phyloP scores from a whole-genome alignment of 2,888 invertebrate species.

The Trachelus stipa region DNA sequence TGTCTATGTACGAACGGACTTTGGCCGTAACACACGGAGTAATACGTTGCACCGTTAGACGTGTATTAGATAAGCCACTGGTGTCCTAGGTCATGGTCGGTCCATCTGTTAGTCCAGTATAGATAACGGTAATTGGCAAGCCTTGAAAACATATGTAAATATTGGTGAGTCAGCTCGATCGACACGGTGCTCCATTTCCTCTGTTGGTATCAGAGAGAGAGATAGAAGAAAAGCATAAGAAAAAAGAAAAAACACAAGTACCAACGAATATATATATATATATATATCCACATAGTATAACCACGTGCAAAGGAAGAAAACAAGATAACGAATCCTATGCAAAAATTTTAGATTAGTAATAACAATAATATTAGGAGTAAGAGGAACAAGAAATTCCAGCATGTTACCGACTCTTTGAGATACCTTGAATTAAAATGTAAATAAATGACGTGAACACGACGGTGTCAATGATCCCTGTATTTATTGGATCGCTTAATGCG shows the following conservation, averaged over 20 bases:
- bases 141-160: slow-evolving; percentile 14
- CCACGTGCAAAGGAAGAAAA: not conserved
- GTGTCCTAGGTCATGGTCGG: slow-evolving; percentile 46
- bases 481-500: slow-evolving; percentile 52
- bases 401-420: slow-evolving; percentile 31
- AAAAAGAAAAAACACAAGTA: not conserved
- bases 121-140: slow-evolving; percentile 37
- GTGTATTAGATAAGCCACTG: slow-evolving; percentile 1
- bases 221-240: slow-evolving; percentile 11
- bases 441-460: slow-evolving; percentile 27
- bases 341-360: not conserved
- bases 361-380: not conserved
- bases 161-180: slow-evolving; percentile 17
- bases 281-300: not conserved
- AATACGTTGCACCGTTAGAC: not conserved
- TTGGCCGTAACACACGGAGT: not conserved
- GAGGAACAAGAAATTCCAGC: slow-evolving; percentile 4
- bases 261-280: not conserved
- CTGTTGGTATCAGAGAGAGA: not conserved
- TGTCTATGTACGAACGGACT: not conserved
- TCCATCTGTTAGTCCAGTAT: slow-evolving; percentile 44
- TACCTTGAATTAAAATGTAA: slow-evolving; percentile 50
- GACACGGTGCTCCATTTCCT: not conserved
- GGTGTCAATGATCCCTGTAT: slow-evolving; percentile 55
- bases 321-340: too few species aligned